Base-by-base conservation (phyloP, 2,113 vertebrate species). In the Leuciscus idus region DNA sequence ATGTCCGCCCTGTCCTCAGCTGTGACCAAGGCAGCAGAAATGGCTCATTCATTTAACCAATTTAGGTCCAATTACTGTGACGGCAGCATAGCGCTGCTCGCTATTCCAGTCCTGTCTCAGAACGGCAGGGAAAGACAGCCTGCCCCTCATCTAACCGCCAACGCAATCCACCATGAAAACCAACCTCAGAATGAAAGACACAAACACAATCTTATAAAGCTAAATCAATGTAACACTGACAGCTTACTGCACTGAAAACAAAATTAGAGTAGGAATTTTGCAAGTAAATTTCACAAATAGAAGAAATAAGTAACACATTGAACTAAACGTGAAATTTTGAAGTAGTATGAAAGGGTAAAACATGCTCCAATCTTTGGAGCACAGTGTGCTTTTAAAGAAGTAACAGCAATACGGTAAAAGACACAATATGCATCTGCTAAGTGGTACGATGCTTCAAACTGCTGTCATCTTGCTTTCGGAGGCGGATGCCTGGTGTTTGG, bases 21-120 rank as follows among this genome's bases (percentile, higher is more conserved):
- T 95, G 92, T 89, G 91, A 81, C 87, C 85, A 36, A 87, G 86
- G 87, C 84, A 87, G 84, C 52, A 92, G 90, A 87, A 92, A 92
- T 90, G 89, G 87, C 90, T 92, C 89, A 91, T 94, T 94, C 85
- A 91, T 93, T 94, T 93, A 86, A 84, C 84, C 59, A 46, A 76
- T 85, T 86, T 86, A 84, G 61, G 61, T 50, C 83, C 79, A 86
- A 89, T 90, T 88, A 89, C 86, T 75, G 57, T 64, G 76, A 79
- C 61, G 52, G 72, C 86, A 59, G 84, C 64, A 80, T 13, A 79
- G 83, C 75, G 90, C 90, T 91, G 88, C 89, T 92, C 88, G 81
- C 89, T 90, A 91, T 92, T 92, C 86, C 62, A 59, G 26, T 88
- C 66, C 72, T 46, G 79, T 90, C 86, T 88, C 1, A 81, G 59